Evolutionary conservation across 2,888 invertebrate species (phyloP).

Genomic region (Pristionchus entomophagus): DNA sequence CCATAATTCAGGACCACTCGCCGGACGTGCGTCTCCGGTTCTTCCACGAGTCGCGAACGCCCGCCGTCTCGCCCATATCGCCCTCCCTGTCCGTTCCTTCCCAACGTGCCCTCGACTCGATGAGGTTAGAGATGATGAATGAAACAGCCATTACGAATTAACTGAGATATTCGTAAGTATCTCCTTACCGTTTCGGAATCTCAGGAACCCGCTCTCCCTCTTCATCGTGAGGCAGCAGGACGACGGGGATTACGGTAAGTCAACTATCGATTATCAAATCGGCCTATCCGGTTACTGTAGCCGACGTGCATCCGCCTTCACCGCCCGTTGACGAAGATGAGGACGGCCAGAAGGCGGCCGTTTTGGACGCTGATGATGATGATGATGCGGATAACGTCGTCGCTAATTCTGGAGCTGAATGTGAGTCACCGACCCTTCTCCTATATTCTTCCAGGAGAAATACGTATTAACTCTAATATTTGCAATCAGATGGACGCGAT

Average conservation of each 20-base stretch:
- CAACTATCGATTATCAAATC: not conserved
- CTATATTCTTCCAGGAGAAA: too few species aligned
- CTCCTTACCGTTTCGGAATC: too few species aligned
- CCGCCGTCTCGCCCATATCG: not conserved
- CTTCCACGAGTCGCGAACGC: slow-evolving; percentile 23
- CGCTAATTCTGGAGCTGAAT: not conserved
- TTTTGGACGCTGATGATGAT: not conserved
- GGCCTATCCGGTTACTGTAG: not conserved
- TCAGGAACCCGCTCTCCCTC: slow-evolving; percentile 3
- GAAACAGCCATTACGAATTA: not conserved
- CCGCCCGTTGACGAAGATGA: not conserved
- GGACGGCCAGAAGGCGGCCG: not conserved
- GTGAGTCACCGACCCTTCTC: too few species aligned
- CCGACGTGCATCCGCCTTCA: slow-evolving; percentile 37
- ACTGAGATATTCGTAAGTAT: too few species aligned
- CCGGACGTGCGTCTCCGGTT: slow-evolving; percentile 41
- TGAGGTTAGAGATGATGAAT: not conserved
- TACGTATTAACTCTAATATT: too few species aligned
- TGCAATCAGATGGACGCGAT: too few species aligned
- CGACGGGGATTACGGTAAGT: slow-evolving; percentile 43
- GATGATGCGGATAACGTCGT: not conserved
- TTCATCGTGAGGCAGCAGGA: slow-evolving; percentile 36
- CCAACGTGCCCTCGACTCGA: not conserved
- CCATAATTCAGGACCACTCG: not conserved
- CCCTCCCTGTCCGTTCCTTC: not conserved